Base-by-base conservation (phyloP, 2,113 vertebrate genomes). In the Mastomys coucha region DNA sequence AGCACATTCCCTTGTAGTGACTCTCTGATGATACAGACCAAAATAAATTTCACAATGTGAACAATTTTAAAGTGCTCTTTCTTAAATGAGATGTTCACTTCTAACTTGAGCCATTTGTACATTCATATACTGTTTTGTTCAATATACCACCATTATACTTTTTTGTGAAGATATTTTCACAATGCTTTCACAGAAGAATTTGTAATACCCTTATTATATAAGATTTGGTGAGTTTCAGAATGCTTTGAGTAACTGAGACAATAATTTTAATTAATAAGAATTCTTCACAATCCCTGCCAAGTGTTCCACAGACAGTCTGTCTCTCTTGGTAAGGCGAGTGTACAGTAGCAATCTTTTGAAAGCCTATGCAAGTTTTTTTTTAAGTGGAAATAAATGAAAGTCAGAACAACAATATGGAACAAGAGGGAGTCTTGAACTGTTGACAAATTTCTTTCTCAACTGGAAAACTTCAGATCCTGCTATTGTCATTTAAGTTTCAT, bases 211-310 rank as follows among this genome's bases (percentile, higher is more conserved):
- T 96, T 95, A 63, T 81, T 86, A 73, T 75, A 45, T 45, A 70
- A 91, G n/a, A 24, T 60, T 33, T 20, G 8, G 2, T 42, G 19
- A 45, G 17, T 45, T 39, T 39, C 3, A 60, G 20, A 96, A 75
- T 24, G 1, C 33, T 84, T 7, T 91, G 93, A 87, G 81, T 89
- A 87, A 82, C 13, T 58, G 89, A 45, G 7, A 84, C 77, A 49
- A 65, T 95, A 91, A 75, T 86, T 33, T 16, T 17, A 65, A 65
- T 28, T 87, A 92, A 53, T 93, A 28, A 78, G 39, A 87, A 72
- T 85, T 85, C 26, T 26, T 42, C 49, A 94, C 75, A 39, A 28
- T 53, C 9, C 19, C 17, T 87, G 17, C 31, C 77, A 96, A 93
- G 89, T 93, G 17, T 56, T 85, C 0, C 33, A n/a, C 75, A 76